These are phyloP conservation scores for Sialis fuliginosa DNA, from an alignment of 2,888 invertebrate species.

Conservation along the genomic window DNA sequence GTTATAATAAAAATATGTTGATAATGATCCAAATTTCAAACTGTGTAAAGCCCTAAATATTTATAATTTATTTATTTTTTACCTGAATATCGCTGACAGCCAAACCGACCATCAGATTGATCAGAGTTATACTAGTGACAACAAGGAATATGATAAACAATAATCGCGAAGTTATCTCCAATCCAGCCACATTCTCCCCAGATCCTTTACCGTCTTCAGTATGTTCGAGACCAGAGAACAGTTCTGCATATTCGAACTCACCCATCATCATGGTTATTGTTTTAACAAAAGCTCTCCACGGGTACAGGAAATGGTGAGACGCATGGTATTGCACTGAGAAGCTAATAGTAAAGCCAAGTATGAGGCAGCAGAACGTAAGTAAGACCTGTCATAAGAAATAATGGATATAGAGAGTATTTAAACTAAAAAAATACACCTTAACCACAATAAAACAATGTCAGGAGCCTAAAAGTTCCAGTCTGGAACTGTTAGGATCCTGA, in stretches of 20 bases:
- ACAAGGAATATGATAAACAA: slow-evolving; percentile 32
- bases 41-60: too few species aligned
- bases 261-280: slow-evolving; percentile 41
- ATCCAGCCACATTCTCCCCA: background rate
- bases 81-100: slow-evolving; percentile 34
- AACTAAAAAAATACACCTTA: too few species aligned
- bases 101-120: slow-evolving; percentile 35
- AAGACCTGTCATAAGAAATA: slow-evolving; percentile 21
- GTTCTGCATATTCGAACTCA: slow-evolving; percentile 30
- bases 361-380: slow-evolving; percentile 31
- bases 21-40: too few species aligned
- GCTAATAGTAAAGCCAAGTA: slow-evolving; percentile 34
- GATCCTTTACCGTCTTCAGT: background rate
- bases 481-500: too few species aligned
- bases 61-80: slow-evolving; percentile 1
- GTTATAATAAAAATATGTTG: too few species aligned
- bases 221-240: slow-evolving; percentile 18
- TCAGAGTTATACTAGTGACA: slow-evolving; percentile 32
- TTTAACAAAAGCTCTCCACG: slow-evolving; percentile 26
- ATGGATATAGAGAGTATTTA: too few species aligned
- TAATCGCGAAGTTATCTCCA: slow-evolving; percentile 22
- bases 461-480: too few species aligned
- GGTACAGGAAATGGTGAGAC: slow-evolving; percentile 23
- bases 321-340: slow-evolving; percentile 32
- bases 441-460: too few species aligned